Evolutionary conservation across 2,888 invertebrate species (phyloP).

Genomic region (Agelastica alni): DNA sequence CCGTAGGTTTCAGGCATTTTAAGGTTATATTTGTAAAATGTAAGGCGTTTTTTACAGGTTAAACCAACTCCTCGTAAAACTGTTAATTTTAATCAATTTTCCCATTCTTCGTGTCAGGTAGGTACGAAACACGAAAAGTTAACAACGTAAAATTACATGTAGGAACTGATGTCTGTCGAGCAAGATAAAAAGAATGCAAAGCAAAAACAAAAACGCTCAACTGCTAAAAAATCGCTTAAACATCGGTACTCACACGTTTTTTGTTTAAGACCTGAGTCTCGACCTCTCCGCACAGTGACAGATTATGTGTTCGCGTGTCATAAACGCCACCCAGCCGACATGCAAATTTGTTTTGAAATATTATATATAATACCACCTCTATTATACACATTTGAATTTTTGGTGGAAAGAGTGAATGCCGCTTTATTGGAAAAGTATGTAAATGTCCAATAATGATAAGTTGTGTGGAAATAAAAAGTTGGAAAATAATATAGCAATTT

Average conservation of each 20-base stretch:
- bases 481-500: conserved; percentile 29
- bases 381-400: conserved; percentile 31
- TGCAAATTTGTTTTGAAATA: conserved; percentile 46
- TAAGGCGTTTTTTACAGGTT: not conserved
- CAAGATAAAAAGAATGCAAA: conserved; percentile 37
- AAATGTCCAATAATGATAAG: conserved; percentile 29
- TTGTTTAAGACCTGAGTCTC: conserved; percentile 6
- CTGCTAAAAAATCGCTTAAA: conserved; percentile 44
- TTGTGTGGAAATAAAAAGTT: conserved; percentile 22
- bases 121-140: conserved; percentile 14
- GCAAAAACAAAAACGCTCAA: conserved; percentile 40
- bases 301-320: conserved; percentile 49
- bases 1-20: no score
- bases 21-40: not conserved
- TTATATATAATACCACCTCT: conserved; percentile 37
- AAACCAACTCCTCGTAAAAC: conserved; percentile 5
- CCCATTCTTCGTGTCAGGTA: conserved; percentile 5
- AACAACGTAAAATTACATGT: conserved; percentile 16
- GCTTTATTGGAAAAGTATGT: conserved; percentile 31
- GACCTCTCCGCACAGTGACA: conserved; percentile 44
- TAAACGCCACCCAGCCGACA: conserved; percentile 39
- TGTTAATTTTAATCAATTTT: conserved; percentile 18
- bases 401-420: conserved; percentile 17
- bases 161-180: conserved; percentile 39
- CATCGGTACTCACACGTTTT: conserved; percentile 44